A percentile compares a stretch with the other conserved stretches of the same genome.
These are phyloP conservation scores for Lasioglossum pauxillum DNA, from an alignment of 2,888 invertebrate genomes.

Conservation along the genomic window DNA sequence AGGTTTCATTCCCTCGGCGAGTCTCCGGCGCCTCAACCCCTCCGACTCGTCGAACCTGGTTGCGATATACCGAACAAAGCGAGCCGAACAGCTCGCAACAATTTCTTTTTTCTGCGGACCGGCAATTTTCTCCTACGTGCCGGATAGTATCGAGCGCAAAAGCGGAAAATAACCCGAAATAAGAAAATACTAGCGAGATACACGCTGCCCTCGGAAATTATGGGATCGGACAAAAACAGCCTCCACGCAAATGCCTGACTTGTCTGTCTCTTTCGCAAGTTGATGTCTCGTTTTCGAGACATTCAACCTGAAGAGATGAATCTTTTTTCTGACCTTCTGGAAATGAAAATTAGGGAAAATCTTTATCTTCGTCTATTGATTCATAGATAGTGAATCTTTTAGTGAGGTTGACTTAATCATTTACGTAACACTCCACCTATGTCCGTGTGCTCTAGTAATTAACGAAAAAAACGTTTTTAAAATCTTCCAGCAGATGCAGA, in stretches of 20 bases:
- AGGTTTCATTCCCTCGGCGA: constrained; percentile 81
- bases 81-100: constrained; percentile 60
- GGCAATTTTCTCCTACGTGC: constrained; percentile 72
- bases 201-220: constrained; percentile 2
- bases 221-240: background rate
- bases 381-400: no score
- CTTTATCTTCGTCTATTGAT: no score
- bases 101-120: constrained; percentile 63
- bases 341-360: no score
- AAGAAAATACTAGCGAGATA: constrained; percentile 64
- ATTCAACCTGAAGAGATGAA: background rate
- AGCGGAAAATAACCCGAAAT: constrained; percentile 61
- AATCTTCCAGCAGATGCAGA: no score
- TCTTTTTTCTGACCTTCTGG: no score
- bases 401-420: no score
- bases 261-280: background rate
- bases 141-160: constrained; percentile 58
- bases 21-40: constrained; percentile 75
- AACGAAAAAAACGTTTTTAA: no score
- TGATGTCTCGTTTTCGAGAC: background rate
- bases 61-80: constrained; percentile 71
- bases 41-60: constrained; percentile 62
- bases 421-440: no score
- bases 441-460: no score
- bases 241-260: background rate